phyloP scores from a whole-genome alignment of 2,888 invertebrate genomes.

The Micoletzkya japonica region DNA sequence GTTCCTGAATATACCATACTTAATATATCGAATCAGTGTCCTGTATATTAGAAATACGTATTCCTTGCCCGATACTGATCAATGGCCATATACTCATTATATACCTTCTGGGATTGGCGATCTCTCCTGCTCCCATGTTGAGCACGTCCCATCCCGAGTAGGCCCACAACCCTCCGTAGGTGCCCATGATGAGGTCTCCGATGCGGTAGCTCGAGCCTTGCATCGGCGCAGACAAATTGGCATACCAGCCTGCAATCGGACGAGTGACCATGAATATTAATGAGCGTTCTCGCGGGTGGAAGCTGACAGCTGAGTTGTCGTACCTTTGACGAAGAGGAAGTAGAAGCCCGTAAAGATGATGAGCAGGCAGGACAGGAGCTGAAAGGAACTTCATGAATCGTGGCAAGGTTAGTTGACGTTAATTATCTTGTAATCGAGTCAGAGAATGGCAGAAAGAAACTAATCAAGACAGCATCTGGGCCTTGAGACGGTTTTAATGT shows the following conservation, averaged over 20 bases:
- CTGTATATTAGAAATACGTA: not conserved
- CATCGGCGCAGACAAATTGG: slow-evolving; percentile 50
- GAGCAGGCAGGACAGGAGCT: slow-evolving; percentile 44
- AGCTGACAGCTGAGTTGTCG: too few species aligned
- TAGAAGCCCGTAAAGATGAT: slow-evolving; percentile 62
- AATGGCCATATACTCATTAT: not conserved
- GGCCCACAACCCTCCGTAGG: slow-evolving; percentile 56
- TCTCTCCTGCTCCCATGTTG: slow-evolving; percentile 61
- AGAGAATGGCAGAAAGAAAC: too few species aligned
- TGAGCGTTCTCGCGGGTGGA: too few species aligned
- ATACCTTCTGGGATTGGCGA: slow-evolving; percentile 51
- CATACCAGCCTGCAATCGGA: slow-evolving; percentile 42
- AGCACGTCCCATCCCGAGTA: slow-evolving; percentile 63
- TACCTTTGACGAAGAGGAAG: slow-evolving; percentile 58
- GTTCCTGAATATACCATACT: slow-evolving; percentile 39
- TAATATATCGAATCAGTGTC: not conserved
- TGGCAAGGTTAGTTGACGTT: too few species aligned
- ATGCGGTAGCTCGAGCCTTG: slow-evolving; percentile 47
- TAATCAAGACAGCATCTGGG: too few species aligned
- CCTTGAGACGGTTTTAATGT: too few species aligned
- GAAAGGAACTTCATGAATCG: too few species aligned
- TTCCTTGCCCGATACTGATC: not conserved
- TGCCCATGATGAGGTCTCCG: slow-evolving; percentile 58
- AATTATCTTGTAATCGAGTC: too few species aligned
- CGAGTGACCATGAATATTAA: too few species aligned